Base-by-base conservation (phyloP, 2,113 vertebrate genomes). In the Plestiodon gilberti region DNA sequence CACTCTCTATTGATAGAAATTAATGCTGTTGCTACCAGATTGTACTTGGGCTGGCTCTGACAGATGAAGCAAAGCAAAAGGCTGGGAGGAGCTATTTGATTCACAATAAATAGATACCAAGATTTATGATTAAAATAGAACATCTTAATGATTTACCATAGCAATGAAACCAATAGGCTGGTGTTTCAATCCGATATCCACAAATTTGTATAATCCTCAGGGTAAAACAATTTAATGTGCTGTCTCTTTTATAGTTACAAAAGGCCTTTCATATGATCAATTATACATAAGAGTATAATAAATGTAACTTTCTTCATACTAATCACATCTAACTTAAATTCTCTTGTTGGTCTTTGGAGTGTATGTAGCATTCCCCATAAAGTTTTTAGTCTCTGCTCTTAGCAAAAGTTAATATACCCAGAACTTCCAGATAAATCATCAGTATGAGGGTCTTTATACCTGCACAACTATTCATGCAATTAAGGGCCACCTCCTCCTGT, bases 211-310 rank as follows among this genome's bases (percentile, higher is more conserved):
- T 96, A 96, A 96, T 96, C 96, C 96, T 96, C 90, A 61, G 96
- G 96, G 96, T 97, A 96, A 97, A 97, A 97, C 95, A 96, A 97
- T 97, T 97, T 97, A 97, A 97, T 96, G 94, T 95, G 94, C 96
- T 97, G 96, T 97, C 96, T 97, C 94, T 97, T 97, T 97, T 97
- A 96, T 96, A 96, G 96, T 97, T 97, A 97, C 95, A 97, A 96
- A 97, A 97, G 96, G 96, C 96, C 96, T 97, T 96, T 96, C 95
- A 93, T 94, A 95, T 97, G 96, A 97, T 97, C 96, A 96, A 96
- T 97, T 97, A 97, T 96, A 97, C 96, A 97, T 96, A 94, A 95
- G 96, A 97, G 96, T 96, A 92, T 96, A 97, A 97, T 97, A 97
- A 97, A 97, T 95, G 96, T 96, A 96, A 96, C 96, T 96, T 96